A percentile compares a stretch with the other conserved stretches of the same genome.
Conservation (phyloP, 2,888 invertebrate species). For the Campoletis raptor region DNA sequence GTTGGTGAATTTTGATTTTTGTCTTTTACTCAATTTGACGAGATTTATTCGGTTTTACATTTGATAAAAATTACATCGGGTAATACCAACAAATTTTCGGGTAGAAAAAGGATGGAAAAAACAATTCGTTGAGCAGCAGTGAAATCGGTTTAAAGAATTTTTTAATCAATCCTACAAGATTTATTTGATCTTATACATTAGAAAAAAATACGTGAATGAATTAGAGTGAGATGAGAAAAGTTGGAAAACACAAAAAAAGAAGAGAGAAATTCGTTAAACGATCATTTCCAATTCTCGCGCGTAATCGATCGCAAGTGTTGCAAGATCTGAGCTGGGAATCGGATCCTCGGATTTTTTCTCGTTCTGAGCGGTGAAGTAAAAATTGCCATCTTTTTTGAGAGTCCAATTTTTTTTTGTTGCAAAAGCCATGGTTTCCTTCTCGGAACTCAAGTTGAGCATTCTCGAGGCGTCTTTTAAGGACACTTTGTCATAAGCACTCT, state of each 20-base stretch:
- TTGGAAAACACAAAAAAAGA: constrained; percentile 70
- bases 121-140: not conserved
- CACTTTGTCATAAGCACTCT: constrained; percentile 97
- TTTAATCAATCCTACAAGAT: constrained; percentile 55
- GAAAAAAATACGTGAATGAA: constrained; percentile 66
- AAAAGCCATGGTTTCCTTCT: constrained; percentile 92
- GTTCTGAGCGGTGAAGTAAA: constrained; percentile 91
- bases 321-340: constrained; percentile 95
- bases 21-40: not conserved
- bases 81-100: not conserved
- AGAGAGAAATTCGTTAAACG: constrained; percentile 88
- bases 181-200: constrained; percentile 67
- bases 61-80: not conserved
- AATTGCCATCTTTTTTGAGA: constrained; percentile 91
- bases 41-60: constrained; percentile 20
- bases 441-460: constrained; percentile 93
- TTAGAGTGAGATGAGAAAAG: constrained; percentile 48
- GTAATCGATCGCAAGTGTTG: constrained; percentile 97
- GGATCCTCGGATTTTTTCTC: constrained; percentile 91
- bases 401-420: constrained; percentile 95
- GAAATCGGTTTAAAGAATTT: not conserved
- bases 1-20: not conserved
- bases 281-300: constrained; percentile 99
- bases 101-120: not conserved
- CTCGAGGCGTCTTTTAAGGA: constrained; percentile 94